phyloP scores from a whole-genome alignment of 1,140 invertebrate species.

The Brachystomella parvula region DNA sequence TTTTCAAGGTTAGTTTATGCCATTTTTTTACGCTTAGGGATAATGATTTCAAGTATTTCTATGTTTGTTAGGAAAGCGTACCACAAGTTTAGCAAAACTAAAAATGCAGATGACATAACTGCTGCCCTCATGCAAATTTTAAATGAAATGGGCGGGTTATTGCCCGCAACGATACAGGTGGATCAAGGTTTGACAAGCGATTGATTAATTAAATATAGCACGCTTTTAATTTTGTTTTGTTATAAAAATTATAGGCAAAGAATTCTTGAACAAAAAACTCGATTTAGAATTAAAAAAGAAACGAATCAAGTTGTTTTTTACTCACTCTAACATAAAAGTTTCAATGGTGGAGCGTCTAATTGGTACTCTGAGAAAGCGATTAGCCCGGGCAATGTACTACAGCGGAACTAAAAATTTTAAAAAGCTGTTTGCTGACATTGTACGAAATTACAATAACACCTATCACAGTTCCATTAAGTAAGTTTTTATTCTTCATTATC shows the following conservation, averaged over 20 bases:
- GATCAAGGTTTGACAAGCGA: neutral
- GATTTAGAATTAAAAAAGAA: neutral
- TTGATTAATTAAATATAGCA: neutral
- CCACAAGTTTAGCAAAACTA: neutral
- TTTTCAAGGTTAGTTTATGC: no score
- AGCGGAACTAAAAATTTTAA: neutral
- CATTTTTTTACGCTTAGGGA: no score
- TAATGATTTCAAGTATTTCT: neutral
- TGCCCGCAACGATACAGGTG: neutral
- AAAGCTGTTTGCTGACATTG: neutral
- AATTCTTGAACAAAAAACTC: neutral
- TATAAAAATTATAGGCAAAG: neutral
- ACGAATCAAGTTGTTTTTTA: neutral
- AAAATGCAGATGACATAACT: neutral
- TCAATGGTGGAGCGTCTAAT: neutral
- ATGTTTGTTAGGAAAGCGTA: neutral
- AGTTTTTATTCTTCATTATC: no score
- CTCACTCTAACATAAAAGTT: neutral
- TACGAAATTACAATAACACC: neutral
- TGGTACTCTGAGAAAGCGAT: neutral
- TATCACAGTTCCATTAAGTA: no score
- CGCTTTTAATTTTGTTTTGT: neutral
- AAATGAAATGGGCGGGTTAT: neutral
- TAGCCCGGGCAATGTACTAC: neutral
- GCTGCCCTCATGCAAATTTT: no score